Base-by-base conservation (phyloP, 2,797 vertebrate genomes). In the Podarcis siculus region DNA sequence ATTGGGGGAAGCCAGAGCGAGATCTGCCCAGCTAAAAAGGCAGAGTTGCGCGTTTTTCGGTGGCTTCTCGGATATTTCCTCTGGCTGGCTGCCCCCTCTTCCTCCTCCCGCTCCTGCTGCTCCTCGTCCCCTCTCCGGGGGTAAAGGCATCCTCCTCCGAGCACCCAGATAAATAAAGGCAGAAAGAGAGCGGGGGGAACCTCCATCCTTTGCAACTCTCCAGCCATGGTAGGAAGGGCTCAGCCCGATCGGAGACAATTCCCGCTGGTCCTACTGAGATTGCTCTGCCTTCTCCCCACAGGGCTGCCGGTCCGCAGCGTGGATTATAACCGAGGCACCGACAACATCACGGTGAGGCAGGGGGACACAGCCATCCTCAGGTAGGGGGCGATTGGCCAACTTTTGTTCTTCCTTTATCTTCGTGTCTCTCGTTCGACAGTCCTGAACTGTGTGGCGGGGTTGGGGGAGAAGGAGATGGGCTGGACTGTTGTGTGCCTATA, bases 311-410 rank as follows among this genome's bases (percentile, higher is more conserved):
- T 99, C 96, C 98, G 98, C 96, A 99, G 98, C 97, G 98, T 98
- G 98, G 98, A 99, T 97, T 98, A 98, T 98, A 98, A 98, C 97
- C 98, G 98, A 95, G 98, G 98, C 94, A 99, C 98, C 88, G 99
- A 99, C 98, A 99, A 99, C 98, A 99, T 99, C 97, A 99, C 99
- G 95, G 98, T 99, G 97, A 98, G 99, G 94, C 99, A 99, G 97
- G 99, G 99, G 93, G 98, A 99, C 96, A 99, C 99, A 58, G 99
- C 99, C 93, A 97, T 99, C 82, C 98, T 99, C 97, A 98, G 99
- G 99, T 99, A 98, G 97, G 98, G 96, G 98, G 96, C 95, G 78
- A 96, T 93, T 93, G 90, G 93, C 93, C 95, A 96, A 96, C 94
- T 94, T 95, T 85, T 64, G 27, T 32, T 90, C 91, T 67, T 92